Evolutionary conservation across 1,140 invertebrate species (phyloP), one percentile per base, ranked within the genome.

Genomic region (Tetragnatha versicolor): DNA sequence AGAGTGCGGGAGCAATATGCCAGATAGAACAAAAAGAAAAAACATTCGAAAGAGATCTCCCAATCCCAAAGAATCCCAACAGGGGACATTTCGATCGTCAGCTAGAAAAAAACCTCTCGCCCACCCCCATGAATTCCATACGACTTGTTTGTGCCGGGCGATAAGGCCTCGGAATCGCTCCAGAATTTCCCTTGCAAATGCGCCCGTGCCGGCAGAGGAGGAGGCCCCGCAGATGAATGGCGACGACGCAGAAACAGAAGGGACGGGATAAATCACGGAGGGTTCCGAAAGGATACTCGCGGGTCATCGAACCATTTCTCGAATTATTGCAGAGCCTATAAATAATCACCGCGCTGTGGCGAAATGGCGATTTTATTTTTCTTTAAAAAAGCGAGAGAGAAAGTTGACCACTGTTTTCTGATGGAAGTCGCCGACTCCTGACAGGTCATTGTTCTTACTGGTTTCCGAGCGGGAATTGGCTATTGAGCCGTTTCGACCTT

Each of bases 181-280:
- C 61, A 33, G n/a, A 65, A n/a, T 65, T 65, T 65, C n/a, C 37
- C 61, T 65, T 65, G 61, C 61, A 65, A 65, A 65, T 65, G 37
- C n/a, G 10, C 22, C 31, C 55, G 55, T 58, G 55, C 55, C 5
- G 29, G 12, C 10, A 31, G 35, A 58, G 22, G 22, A 58, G 35
- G 55, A 58, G 53, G 17, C 27, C 20, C 49, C 49, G 29, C 37
- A 5, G 61, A 65, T 65, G 37, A 42, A 65, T 65, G 22, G 61
- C 35, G 35, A 58, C 31, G 55, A 42, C 37, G 39, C 37, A 31
- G 27, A 65, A 65, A 65, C 35, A 65, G 42, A 65, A 65, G 39
- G 12, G 61, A 47, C 42, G 12, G 39, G 27, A 65, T 65, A 65
- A 65, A 65, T 65, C 37, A 65, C 12, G 20, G 42, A 20, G 20